Conservation (phyloP, 2,113 vertebrate genomes). For the Cynopterus brachyotis region DNA sequence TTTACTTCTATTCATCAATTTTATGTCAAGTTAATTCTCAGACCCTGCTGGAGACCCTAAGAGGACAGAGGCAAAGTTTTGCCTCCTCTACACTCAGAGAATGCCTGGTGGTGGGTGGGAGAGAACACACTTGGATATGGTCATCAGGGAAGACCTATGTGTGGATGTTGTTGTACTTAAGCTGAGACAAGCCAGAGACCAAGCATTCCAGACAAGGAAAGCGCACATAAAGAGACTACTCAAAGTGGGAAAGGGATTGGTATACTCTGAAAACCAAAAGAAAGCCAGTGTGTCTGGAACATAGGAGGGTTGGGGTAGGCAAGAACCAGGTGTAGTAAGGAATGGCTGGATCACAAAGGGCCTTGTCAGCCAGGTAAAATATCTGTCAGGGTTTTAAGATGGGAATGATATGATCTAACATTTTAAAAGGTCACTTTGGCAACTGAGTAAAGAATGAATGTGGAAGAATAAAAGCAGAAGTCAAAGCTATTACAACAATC, state of each 20-base stretch:
- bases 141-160: background rate
- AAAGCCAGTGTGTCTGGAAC: background rate
- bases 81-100: background rate
- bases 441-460: background rate
- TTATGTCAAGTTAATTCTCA: background rate
- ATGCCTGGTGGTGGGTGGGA: background rate
- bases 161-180: background rate
- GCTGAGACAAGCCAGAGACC: background rate
- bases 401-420: background rate
- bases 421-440: background rate
- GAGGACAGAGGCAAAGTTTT: background rate
- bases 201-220: background rate
- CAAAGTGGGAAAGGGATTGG: background rate
- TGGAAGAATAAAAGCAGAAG: background rate
- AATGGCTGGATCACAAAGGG: background rate
- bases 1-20: background rate
- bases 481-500: background rate
- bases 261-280: background rate
- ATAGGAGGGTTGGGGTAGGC: no score
- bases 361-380: background rate
- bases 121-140: background rate
- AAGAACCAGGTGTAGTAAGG: background rate
- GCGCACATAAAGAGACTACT: background rate
- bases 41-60: background rate
- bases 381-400: background rate